Conservation (phyloP, 2,797 vertebrate genomes). For the Moxostoma hubbsi region DNA sequence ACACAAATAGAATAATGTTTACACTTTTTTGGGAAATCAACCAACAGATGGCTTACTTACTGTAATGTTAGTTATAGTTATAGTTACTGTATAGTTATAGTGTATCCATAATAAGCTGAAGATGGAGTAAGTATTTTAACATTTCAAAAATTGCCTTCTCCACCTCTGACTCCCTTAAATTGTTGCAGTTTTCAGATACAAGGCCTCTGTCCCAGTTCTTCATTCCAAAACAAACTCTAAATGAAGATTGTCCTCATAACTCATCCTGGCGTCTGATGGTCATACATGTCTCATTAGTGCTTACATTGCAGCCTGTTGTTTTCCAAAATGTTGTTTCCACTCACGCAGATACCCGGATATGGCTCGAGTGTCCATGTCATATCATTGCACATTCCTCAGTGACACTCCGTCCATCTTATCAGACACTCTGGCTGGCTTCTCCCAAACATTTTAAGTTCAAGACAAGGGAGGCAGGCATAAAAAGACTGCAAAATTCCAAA, state of each 20-base stretch:
- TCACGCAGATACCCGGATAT: background rate
- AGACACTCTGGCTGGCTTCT: conserved; percentile 34
- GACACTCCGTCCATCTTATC: conserved; percentile 10
- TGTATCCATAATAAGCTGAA: too few relatives aligned
- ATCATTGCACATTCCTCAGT: conserved; percentile 33
- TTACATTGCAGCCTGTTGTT: conserved; percentile 27
- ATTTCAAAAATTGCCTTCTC: background rate
- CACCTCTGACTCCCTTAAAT: background rate
- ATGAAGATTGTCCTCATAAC: conserved; percentile 35
- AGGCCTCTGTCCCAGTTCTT: conserved; percentile 23
- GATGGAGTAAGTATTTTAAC: too few relatives aligned
- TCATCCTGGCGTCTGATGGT: conserved; percentile 37
- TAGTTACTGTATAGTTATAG: background rate
- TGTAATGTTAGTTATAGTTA: too few relatives aligned
- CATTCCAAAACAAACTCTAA: conserved; percentile 44
- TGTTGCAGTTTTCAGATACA: conserved; percentile 32
- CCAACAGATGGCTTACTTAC: too few relatives aligned
- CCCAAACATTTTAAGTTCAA: conserved; percentile 29
- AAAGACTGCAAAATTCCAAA: conserved; percentile 33
- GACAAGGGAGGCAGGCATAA: conserved; percentile 33
- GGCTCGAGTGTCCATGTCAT: background rate
- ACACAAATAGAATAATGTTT: too few relatives aligned
- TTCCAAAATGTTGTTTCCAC: conserved; percentile 23
- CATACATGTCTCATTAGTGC: conserved; percentile 36
- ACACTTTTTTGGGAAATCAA: too few relatives aligned